Evolutionary conservation across 2,888 invertebrate genomes (phyloP).

Genomic region (Cataglyphis altisquamis): DNA sequence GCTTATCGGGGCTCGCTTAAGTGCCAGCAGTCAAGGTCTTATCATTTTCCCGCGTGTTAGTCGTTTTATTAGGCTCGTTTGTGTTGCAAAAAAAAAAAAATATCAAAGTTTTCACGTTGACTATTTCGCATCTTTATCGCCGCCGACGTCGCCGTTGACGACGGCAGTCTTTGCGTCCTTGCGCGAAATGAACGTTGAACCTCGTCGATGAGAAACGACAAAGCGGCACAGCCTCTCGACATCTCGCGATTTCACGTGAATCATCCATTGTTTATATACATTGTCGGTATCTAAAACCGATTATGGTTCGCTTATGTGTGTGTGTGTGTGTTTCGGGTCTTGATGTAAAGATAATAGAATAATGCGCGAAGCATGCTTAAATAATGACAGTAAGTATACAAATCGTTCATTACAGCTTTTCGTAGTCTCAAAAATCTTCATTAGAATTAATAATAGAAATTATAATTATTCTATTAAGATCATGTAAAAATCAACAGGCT

Average conservation of each 20-base stretch:
- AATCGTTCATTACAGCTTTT: not conserved
- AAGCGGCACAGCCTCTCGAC: constrained; percentile 58
- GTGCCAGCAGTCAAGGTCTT: constrained; percentile 64
- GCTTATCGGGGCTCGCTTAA: constrained; percentile 55
- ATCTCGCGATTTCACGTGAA: constrained; percentile 58
- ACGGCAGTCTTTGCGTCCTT: constrained; percentile 67
- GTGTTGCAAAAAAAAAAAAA: not conserved
- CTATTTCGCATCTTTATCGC: constrained; percentile 43
- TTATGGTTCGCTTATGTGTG: not conserved
- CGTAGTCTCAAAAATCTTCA: not conserved
- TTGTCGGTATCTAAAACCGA: constrained; percentile 10
- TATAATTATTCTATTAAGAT: constrained; percentile 15
- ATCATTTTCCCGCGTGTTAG: constrained; percentile 59
- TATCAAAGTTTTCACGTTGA: constrained; percentile 36
- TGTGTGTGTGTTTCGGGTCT: constrained; percentile 6
- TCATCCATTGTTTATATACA: constrained; percentile 60
- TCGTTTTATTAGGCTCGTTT: constrained; percentile 45
- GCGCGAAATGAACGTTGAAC: constrained; percentile 74
- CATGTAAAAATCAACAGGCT: not conserved
- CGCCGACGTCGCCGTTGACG: constrained; percentile 11
- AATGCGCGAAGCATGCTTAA: not conserved
- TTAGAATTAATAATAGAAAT: not conserved
- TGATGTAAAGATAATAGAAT: constrained; percentile 15
- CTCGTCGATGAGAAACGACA: constrained; percentile 54
- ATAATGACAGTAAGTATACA: not conserved